Evolutionary conservation across 2,888 invertebrate species (phyloP).

Genomic region (Pycnomerus fuliginosus): DNA sequence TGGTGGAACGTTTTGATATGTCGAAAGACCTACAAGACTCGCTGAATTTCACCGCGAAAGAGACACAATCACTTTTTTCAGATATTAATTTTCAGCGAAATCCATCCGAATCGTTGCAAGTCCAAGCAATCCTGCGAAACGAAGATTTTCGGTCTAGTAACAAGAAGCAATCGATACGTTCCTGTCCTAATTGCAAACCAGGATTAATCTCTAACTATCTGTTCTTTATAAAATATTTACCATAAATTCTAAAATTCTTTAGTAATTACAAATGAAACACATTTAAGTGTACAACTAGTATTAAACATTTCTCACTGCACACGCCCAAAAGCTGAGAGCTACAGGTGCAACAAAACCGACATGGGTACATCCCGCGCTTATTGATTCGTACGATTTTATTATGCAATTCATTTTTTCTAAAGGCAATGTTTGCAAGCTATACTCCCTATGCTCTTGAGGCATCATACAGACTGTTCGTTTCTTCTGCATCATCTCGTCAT

Average conservation of each 20-base stretch:
- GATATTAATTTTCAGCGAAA: conserved; percentile 5
- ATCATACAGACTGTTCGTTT: conserved; percentile 82
- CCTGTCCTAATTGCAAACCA: conserved; percentile 23
- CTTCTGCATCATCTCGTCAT: conserved; percentile 87
- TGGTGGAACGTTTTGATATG: conserved; percentile 45
- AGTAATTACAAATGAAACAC: conserved; percentile 26
- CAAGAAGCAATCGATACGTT: conserved; percentile 16
- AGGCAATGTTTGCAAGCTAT: conserved; percentile 78
- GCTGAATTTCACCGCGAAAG: conserved; percentile 32
- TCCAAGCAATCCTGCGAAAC: conserved; percentile 6
- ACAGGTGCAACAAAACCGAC: conserved; percentile 16
- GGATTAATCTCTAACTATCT: conserved; percentile 23
- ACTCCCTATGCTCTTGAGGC: conserved; percentile 78
- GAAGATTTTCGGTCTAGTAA: conserved; percentile 2
- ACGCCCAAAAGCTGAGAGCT: conserved; percentile 26
- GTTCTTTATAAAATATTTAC: conserved; percentile 22
- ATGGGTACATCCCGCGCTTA: conserved; percentile 10
- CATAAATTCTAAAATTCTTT: conserved; percentile 17
- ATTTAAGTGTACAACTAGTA: conserved; percentile 26
- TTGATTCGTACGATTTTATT: conserved; percentile 55
- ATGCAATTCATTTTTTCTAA: conserved; percentile 82
- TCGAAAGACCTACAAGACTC: conserved; percentile 4
- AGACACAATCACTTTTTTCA: conserved; percentile 45
- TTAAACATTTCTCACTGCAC: conserved; percentile 35
- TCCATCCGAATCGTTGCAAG: conserved; percentile 6